phyloP scores from a whole-genome alignment of 2,888 invertebrate species.

The Nomada fabriciana region DNA sequence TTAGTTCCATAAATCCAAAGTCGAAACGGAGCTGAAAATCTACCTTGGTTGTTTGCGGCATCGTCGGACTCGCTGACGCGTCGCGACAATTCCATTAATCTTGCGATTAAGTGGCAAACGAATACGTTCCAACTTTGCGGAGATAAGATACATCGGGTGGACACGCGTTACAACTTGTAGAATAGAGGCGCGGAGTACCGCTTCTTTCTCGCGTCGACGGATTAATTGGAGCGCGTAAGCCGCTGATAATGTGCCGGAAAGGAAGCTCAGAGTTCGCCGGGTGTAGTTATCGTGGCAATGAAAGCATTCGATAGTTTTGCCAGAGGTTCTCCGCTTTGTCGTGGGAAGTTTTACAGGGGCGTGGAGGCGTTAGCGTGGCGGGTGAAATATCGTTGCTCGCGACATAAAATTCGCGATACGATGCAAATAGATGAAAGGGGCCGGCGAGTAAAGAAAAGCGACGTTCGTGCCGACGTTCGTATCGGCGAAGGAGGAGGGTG shows the following conservation, averaged over 20 bases:
- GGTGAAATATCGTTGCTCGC: not conserved
- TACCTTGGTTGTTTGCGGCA: not conserved
- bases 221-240: constrained; percentile 2
- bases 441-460: not conserved
- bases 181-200: no score
- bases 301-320: not conserved
- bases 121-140: not conserved
- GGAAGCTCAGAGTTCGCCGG: not conserved
- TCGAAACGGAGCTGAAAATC: not conserved
- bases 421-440: not conserved
- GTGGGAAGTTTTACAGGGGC: not conserved
- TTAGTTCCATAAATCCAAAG: constrained; percentile 18
- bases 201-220: not conserved
- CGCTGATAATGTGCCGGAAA: not conserved
- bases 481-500: not conserved
- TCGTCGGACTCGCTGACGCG: no score
- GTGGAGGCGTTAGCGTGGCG: not conserved
- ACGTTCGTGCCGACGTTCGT: not conserved
- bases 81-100: not conserved
- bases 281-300: not conserved
- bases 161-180: no score
- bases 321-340: not conserved
- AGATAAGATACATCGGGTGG: not conserved
- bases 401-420: not conserved
- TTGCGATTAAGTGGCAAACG: not conserved